Evolutionary conservation across 2,888 invertebrate genomes (phyloP).

Genomic region (Teleiodes luculella): DNA sequence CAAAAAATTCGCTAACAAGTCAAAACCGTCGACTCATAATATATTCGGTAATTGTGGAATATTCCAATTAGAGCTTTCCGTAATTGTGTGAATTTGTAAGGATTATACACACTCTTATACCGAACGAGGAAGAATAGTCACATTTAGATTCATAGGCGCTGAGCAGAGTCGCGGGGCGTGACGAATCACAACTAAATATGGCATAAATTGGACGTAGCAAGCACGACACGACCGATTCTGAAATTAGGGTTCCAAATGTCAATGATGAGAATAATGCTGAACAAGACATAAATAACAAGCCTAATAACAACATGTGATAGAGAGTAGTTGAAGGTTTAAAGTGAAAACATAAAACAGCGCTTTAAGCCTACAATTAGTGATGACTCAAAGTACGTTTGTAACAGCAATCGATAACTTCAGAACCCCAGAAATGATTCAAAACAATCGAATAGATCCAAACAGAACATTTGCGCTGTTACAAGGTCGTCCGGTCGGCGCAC

Average conservation of each 20-base stretch:
- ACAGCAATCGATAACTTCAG: constrained; percentile 7
- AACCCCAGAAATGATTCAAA: constrained; percentile 38
- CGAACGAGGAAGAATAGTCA: constrained; percentile 26
- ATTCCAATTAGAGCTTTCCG: constrained; percentile 47
- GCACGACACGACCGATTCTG: neutral
- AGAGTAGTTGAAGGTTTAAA: neutral
- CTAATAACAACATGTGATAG: neutral
- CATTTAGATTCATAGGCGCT: constrained; percentile 35
- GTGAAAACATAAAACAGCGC: too few species aligned
- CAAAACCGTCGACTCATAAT: constrained; percentile 32
- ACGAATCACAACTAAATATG: constrained; percentile 29
- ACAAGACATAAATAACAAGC: neutral
- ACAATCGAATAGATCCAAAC: constrained; percentile 62
- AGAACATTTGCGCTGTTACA: constrained; percentile 63
- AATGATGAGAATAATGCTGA: neutral
- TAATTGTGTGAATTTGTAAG: constrained; percentile 3
- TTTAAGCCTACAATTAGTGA: too few species aligned
- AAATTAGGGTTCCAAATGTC: neutral
- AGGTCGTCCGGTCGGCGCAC: constrained; percentile 71
- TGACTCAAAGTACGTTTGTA: neutral
- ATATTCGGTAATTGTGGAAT: constrained; percentile 35
- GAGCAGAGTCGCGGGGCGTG: constrained; percentile 33
- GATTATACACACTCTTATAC: neutral
- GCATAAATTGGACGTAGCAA: constrained; percentile 15
- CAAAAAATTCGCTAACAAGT: constrained; percentile 44